Conservation (phyloP, 2,797 vertebrate species). For the Sebastes elongatus region DNA sequence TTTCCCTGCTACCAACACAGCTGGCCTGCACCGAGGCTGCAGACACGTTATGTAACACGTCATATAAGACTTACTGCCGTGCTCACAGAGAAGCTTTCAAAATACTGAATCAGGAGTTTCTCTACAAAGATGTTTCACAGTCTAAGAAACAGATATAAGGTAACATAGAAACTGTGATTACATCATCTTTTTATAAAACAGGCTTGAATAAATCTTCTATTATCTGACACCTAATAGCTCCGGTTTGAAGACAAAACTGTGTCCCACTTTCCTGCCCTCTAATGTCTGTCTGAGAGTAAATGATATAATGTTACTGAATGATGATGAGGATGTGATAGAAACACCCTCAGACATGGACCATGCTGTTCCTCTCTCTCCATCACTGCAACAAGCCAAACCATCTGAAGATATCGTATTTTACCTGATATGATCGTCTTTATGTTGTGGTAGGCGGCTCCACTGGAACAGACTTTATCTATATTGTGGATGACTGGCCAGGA, state of each 20-base stretch:
- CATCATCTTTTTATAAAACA: background rate
- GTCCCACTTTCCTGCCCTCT: background rate
- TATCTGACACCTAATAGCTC: background rate
- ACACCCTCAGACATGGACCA: background rate
- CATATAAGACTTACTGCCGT: background rate
- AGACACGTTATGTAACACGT: background rate
- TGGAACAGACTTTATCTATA: background rate
- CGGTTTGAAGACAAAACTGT: background rate
- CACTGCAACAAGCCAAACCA: background rate
- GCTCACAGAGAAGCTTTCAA: background rate
- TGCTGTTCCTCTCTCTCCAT: too few species aligned
- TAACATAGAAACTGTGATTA: background rate
- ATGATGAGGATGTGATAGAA: background rate
- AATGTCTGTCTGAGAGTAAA: background rate
- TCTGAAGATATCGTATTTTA: background rate
- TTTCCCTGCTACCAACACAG: constrained; percentile 27
- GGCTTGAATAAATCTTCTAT: background rate
- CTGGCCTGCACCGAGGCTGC: background rate
- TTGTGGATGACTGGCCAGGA: background rate
- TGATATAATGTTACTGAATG: background rate
- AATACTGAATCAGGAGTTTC: background rate
- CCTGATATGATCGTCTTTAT: background rate
- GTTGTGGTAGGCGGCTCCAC: background rate
- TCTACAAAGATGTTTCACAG: background rate
- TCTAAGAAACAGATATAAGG: background rate